Evolutionary conservation across 1,140 invertebrate genomes (phyloP).

Genomic region (Arion vulgaris): DNA sequence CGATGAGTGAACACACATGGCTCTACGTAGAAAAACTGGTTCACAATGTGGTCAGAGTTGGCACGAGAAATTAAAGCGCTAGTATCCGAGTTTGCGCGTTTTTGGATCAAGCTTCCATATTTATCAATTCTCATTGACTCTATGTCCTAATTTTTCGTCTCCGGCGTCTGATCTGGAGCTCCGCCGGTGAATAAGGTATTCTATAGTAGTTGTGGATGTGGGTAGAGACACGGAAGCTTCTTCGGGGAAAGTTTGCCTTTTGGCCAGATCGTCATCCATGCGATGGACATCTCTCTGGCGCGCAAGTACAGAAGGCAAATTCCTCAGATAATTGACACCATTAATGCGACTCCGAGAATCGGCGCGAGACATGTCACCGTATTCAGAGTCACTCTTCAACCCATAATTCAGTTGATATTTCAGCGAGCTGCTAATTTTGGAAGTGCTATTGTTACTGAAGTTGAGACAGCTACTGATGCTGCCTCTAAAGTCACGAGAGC

Average conservation of each 20-base stretch:
- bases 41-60: neutral
- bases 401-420: neutral
- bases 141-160: slow-evolving; percentile 20
- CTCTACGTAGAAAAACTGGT: slow-evolving; percentile 57
- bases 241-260: slow-evolving; percentile 4
- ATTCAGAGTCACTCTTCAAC: neutral
- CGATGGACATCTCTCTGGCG: neutral
- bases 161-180: neutral
- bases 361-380: too few species aligned
- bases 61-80: neutral
- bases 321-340: neutral
- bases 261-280: neutral
- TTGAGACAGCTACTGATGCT: neutral
- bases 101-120: slow-evolving; percentile 14
- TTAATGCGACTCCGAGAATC: neutral
- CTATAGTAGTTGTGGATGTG: slow-evolving; percentile 11
- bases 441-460: slow-evolving; percentile 5
- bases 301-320: neutral
- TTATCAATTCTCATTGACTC: slow-evolving; percentile 33
- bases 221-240: slow-evolving; percentile 19
- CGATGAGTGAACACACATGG: slow-evolving; percentile 55
- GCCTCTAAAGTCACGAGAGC: neutral
- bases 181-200: slow-evolving; percentile 12
- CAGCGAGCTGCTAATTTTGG: neutral
- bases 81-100: slow-evolving; percentile 3